Evolutionary conservation across 1,140 invertebrate genomes (phyloP).

Genomic region (Apolygus lucorum): DNA sequence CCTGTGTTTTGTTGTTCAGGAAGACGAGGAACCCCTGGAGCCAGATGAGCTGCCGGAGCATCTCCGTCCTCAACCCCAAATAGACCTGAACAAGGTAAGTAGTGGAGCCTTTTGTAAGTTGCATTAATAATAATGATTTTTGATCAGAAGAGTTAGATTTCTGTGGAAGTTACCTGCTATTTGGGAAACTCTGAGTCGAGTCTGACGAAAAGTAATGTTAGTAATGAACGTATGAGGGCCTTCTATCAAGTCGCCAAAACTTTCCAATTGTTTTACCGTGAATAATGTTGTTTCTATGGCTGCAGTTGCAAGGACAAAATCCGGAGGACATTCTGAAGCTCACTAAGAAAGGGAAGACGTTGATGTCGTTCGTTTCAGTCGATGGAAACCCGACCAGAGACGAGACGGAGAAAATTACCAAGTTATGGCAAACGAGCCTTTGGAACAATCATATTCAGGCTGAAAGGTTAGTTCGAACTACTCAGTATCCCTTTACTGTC

Average conservation of each 20-base stretch:
- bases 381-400: constrained; percentile 55
- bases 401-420: constrained; percentile 74
- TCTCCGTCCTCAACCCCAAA: constrained; percentile 61
- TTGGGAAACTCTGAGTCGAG: no score
- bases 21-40: constrained; percentile 90
- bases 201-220: no score
- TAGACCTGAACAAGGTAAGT: constrained; percentile 66
- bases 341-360: constrained; percentile 86
- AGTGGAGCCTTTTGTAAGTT: no score
- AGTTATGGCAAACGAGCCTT: constrained; percentile 85
- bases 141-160: no score
- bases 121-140: no score
- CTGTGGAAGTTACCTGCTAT: no score
- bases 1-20: constrained; percentile 47
- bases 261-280: no score
- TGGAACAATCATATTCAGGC: constrained; percentile 93
- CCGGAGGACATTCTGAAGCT: constrained; percentile 78
- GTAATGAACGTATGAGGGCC: no score
- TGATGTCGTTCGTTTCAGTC: constrained; percentile 94
- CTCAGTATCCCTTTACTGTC: no score
- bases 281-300: not conserved
- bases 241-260: no score
- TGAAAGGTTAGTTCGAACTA: constrained; percentile 62
- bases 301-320: constrained; percentile 44
- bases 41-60: constrained; percentile 91